Evolutionary conservation across 2,113 vertebrate species (phyloP).

Genomic region (Actinemys pallida): DNA sequence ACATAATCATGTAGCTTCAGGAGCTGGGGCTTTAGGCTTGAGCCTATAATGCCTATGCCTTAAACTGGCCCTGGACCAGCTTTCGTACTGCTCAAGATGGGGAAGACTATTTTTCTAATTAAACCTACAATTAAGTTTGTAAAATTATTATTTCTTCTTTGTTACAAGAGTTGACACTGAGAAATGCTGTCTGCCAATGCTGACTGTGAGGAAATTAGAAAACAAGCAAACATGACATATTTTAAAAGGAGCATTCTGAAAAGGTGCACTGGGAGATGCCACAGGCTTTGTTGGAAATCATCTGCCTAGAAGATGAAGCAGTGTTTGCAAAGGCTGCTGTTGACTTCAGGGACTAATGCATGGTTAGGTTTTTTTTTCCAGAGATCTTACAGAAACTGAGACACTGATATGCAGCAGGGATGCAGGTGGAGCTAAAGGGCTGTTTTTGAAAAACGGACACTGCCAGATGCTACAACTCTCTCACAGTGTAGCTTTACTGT

Average conservation of each 20-base stretch:
- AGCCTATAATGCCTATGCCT: neutral
- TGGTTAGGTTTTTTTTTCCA: neutral
- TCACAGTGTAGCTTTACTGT: neutral
- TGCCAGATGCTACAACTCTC: rapidly evolving
- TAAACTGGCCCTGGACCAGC: neutral
- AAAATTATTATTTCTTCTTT: neutral
- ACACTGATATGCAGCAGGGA: neutral
- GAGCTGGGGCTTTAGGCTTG: neutral
- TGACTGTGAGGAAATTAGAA: neutral
- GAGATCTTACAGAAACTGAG: neutral
- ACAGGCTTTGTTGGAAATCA: neutral
- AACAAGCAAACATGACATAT: neutral
- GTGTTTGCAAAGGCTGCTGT: neutral
- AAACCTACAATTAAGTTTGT: neutral
- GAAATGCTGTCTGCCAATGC: neutral
- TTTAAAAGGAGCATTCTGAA: neutral
- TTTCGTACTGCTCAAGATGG: rapidly evolving
- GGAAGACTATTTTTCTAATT: neutral
- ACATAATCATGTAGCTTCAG: neutral
- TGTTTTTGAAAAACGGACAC: neutral
- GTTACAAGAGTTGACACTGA: neutral
- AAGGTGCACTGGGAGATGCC: neutral
- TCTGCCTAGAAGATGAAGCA: neutral
- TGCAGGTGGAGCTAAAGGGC: neutral
- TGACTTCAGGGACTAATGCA: neutral